Conservation (phyloP, 2,113 vertebrate genomes). For the Syngnathoides biaculeatus region DNA sequence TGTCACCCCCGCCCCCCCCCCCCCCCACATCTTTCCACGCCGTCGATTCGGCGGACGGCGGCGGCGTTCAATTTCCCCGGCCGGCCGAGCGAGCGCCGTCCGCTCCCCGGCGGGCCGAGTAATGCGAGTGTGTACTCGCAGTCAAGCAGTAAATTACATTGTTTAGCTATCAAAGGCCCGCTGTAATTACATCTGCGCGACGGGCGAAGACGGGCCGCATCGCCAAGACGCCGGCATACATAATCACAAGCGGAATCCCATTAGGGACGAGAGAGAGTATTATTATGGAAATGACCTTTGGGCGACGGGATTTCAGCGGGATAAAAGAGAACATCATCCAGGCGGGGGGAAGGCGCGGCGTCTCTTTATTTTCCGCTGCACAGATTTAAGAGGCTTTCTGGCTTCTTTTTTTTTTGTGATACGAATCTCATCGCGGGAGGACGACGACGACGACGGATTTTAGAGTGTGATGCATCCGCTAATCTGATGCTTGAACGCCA, state of each 20-base stretch:
- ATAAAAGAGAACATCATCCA: constrained; percentile 60
- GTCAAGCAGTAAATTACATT: constrained; percentile 67
- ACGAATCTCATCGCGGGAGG: constrained; percentile 6
- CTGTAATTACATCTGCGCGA: constrained; percentile 70
- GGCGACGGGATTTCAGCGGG: constrained; percentile 61
- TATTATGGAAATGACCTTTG: constrained; percentile 75
- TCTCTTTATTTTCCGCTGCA: constrained; percentile 39
- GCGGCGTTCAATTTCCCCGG: constrained; percentile 20
- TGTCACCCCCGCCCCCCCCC: too few species aligned
- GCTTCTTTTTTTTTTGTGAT: constrained; percentile 33
- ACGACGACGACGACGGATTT: constrained; percentile 23
- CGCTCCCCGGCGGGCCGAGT: constrained; percentile 21
- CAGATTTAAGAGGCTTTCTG: constrained; percentile 39
- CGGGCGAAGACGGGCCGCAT: constrained; percentile 64
- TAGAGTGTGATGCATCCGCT: constrained; percentile 6
- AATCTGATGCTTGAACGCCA: constrained; percentile 20
- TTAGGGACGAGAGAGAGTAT: constrained; percentile 62
- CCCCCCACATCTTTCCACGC: background rate
- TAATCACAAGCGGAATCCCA: constrained; percentile 70
- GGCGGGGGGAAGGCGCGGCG: constrained; percentile 49
- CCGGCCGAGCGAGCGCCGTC: constrained; percentile 15
- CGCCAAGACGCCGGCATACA: constrained; percentile 59
- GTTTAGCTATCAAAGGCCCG: constrained; percentile 69
- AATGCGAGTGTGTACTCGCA: constrained; percentile 41
- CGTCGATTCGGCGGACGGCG: background rate